phyloP scores from a whole-genome alignment of 2,797 vertebrate species.

The Brachymystax lenok region DNA sequence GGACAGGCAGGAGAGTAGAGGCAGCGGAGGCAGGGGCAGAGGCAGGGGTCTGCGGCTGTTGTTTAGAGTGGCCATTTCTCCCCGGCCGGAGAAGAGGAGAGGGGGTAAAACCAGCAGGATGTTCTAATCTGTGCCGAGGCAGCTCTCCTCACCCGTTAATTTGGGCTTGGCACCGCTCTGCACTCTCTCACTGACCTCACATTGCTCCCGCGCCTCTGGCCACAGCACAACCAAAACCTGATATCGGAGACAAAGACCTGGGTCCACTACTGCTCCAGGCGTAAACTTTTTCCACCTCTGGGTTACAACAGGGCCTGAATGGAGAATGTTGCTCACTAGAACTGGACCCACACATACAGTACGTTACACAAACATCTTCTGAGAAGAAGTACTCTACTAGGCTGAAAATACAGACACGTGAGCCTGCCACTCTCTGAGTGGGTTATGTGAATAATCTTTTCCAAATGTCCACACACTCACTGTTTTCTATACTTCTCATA shows the following conservation, averaged over 20 bases:
- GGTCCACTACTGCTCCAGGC: slow-evolving; percentile 47
- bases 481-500: neutral
- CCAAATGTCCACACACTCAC: neutral
- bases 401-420: neutral
- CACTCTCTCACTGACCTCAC: slow-evolving; percentile 55
- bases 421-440: neutral
- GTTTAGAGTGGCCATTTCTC: slow-evolving; percentile 40
- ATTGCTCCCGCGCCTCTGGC: slow-evolving; percentile 60
- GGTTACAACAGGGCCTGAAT: too few relatives aligned
- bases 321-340: neutral
- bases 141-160: slow-evolving; percentile 62
- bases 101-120: slow-evolving; percentile 55
- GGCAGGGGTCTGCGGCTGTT: slow-evolving; percentile 14
- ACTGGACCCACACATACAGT: neutral
- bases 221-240: slow-evolving; percentile 59
- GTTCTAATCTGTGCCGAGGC: slow-evolving; percentile 45
- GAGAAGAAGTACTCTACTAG: neutral
- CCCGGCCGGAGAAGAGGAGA: slow-evolving; percentile 24
- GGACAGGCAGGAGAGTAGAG: neutral
- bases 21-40: neutral
- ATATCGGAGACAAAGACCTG: slow-evolving; percentile 65
- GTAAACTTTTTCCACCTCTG: neutral
- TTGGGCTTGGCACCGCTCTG: slow-evolving; percentile 60
- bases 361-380: neutral
- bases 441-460: slow-evolving; percentile 3